Evolutionary conservation across 2,888 invertebrate species (phyloP).

Genomic region (Drosophila merina): DNA sequence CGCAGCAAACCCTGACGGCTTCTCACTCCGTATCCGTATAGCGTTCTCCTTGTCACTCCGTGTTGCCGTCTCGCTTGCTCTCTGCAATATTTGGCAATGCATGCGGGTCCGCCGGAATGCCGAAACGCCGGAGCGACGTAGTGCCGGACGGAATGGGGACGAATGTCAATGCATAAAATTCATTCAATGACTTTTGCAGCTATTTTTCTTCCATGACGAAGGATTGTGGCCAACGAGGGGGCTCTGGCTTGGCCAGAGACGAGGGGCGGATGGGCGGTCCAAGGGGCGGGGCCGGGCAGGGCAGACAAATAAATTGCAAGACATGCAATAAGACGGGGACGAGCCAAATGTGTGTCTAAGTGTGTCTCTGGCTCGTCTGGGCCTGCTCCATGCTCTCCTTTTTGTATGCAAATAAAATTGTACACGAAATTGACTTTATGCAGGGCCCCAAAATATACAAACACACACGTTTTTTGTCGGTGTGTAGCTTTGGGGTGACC

Average conservation of each 20-base stretch:
- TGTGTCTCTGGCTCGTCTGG: slow-evolving; percentile 45
- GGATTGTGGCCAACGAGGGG: background rate
- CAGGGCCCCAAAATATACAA: slow-evolving; percentile 13
- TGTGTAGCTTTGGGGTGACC: slow-evolving; percentile 18
- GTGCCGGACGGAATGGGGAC: slow-evolving; percentile 32
- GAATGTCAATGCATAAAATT: slow-evolving; percentile 77
- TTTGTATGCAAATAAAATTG: slow-evolving; percentile 76
- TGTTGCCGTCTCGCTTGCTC: slow-evolving; percentile 13
- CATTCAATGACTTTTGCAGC: slow-evolving; percentile 71
- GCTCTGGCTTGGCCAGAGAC: background rate
- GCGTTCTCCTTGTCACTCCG: background rate
- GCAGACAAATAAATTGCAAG: slow-evolving; percentile 78
- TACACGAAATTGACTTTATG: slow-evolving; percentile 75
- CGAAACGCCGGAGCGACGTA: background rate
- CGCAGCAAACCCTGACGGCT: slow-evolving; percentile 69
- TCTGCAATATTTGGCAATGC: slow-evolving; percentile 61
- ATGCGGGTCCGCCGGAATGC: background rate
- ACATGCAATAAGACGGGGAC: slow-evolving; percentile 76
- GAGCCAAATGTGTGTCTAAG: slow-evolving; percentile 63
- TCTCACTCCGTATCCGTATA: background rate
- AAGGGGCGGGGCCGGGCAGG: slow-evolving; percentile 15
- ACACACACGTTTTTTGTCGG: background rate
- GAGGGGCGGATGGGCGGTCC: background rate
- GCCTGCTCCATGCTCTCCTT: slow-evolving; percentile 30
- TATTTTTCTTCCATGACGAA: slow-evolving; percentile 59